Evolutionary conservation across 2,888 invertebrate species (phyloP), one percentile per base, ranked within the genome.

Genomic region (Melipona bicolor): DNA sequence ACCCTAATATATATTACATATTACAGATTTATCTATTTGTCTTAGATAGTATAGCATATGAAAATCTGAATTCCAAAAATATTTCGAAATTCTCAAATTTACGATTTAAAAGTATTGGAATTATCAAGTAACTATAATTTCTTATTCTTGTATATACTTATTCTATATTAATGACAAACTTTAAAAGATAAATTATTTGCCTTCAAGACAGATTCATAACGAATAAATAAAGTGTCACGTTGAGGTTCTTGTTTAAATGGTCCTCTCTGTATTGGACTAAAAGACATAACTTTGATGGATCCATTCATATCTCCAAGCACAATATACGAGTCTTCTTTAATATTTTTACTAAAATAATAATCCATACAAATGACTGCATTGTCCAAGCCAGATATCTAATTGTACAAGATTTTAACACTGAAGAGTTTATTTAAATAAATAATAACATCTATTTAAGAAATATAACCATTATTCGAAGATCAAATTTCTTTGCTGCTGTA

Each of bases 231-330:
- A 52, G 96, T 92, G 27, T 96, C 96, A 15, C 96, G 95, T 71
- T 96, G 96, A 0, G 96, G 96, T 89, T 96, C 95, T 91, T 96
- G 97, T 91, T 96, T 96, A 93, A 97, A 97, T 0, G 97, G 97
- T 0, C 97, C 97, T 79, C 97, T 95, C 79, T 96, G 94, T 78
- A 96, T 90, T 0, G 96, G 95, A 52, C 96, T 95, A 93, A 97
- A 97, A 74, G 95, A 94, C 79, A 97, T 95, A 68, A 97, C 95
- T 78, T 95, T 95, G 43, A 97, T 95, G 92, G 96, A 96, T 17
- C 98, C 98, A 4, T 96, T 96, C 91, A 96, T 96, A 93, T 98
- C 98, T 0, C 98, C 98, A 84, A 97, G 95, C 52, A 97, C 93
- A 84, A 98, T 94, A 82, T 96, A 96, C 27, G 97, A 96, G 54